Conservation (phyloP, 2,113 vertebrate species). For the Peucedramus taeniatus region DNA sequence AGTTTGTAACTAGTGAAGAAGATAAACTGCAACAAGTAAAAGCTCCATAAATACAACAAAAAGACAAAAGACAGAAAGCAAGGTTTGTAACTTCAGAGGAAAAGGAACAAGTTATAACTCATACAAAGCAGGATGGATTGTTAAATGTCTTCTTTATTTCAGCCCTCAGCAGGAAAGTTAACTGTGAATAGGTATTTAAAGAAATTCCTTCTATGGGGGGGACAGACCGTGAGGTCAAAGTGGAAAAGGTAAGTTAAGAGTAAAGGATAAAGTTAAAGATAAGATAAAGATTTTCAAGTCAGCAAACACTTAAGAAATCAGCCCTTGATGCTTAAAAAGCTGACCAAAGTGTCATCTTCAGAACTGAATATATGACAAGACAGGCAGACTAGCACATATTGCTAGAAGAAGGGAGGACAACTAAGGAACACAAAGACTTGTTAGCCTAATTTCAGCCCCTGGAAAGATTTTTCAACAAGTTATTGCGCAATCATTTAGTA, state of each 20-base stretch:
- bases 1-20: neutral
- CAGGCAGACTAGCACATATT: neutral
- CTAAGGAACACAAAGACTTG: neutral
- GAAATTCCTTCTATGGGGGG: neutral
- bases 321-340: neutral
- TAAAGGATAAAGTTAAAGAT: neutral
- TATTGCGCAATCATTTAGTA: neutral
- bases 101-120: neutral
- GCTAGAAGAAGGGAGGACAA: neutral
- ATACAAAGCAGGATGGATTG: neutral
- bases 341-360: neutral
- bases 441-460: neutral
- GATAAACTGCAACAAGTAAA: neutral
- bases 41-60: neutral
- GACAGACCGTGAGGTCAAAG: neutral
- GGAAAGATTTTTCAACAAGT: neutral
- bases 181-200: neutral
- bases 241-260: neutral
- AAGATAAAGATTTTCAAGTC: constrained; percentile 10
- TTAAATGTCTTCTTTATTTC: neutral
- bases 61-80: neutral
- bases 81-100: neutral
- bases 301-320: neutral
- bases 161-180: neutral
- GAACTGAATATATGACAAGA: neutral